Conservation (phyloP, 2,797 vertebrate species). For the Nothura maculosa region DNA sequence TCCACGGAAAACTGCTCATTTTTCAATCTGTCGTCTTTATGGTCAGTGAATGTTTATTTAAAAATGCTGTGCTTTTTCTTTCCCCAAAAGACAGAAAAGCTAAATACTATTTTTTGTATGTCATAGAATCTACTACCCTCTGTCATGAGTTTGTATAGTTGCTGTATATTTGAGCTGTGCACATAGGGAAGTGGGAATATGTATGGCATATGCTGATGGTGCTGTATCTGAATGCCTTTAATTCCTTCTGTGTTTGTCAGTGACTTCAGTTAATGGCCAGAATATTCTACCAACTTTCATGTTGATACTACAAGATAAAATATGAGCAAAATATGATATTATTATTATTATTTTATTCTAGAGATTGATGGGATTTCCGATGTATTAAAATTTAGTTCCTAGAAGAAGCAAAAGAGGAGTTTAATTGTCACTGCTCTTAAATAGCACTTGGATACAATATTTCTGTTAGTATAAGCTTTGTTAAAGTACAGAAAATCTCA, state of each 20-base stretch:
- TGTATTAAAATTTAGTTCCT: not conserved
- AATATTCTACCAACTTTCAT: not conserved
- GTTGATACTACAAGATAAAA: not conserved
- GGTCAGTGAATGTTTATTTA: too few species aligned
- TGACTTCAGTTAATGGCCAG: not conserved
- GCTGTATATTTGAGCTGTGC: not conserved
- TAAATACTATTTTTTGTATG: not conserved
- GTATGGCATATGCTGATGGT: fast-evolving
- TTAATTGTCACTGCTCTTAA: not conserved
- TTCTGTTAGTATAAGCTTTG: conserved; percentile 2
- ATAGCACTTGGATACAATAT: not conserved
- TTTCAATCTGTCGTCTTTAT: too few species aligned
- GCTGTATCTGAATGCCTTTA: not conserved
- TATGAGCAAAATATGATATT: not conserved
- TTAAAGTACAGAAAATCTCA: conserved; percentile 12
- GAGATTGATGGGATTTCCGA: not conserved
- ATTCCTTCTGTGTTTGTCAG: not conserved
- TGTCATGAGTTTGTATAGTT: not conserved
- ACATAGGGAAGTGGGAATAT: not conserved
- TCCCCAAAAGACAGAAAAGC: not conserved
- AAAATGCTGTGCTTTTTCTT: too few species aligned
- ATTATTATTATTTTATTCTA: not conserved
- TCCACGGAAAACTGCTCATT: not conserved
- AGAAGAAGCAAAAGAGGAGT: not conserved
- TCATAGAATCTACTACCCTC: not conserved